A percentile compares a stretch with the other conserved stretches of the same genome.
Conservation (phyloP, 1,140 invertebrate genomes). For the Conus ventricosus region DNA sequence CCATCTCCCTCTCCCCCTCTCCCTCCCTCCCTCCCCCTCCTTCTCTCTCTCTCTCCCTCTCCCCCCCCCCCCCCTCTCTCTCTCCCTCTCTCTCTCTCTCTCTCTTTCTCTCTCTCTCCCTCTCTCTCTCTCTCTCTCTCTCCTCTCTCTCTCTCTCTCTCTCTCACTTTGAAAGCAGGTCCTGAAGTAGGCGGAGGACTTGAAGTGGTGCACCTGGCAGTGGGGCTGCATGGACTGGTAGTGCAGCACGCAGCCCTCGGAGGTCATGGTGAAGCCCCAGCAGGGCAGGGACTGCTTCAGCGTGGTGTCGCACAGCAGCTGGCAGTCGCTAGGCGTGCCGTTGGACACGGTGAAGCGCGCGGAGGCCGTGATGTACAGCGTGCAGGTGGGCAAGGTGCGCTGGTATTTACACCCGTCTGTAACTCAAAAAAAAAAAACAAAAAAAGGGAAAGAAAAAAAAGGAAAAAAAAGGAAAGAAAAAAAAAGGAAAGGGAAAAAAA, state of each 20-base stretch:
- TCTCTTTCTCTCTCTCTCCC: background rate
- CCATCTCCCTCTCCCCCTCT: too few relatives aligned
- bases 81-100: background rate
- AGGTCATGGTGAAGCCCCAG: conserved; percentile 23
- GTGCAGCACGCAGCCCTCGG: conserved; percentile 11
- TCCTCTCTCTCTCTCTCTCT: background rate
- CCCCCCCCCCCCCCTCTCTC: too few relatives aligned
- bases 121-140: too few relatives aligned
- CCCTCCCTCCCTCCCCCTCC: too few relatives aligned
- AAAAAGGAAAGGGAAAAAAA: too few relatives aligned
- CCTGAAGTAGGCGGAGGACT: background rate
- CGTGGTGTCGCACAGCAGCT: background rate
- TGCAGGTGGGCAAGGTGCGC: background rate
- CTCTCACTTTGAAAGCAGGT: conserved; percentile 11
- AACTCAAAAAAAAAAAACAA: too few relatives aligned
- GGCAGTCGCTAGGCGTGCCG: background rate
- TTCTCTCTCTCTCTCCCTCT: too few relatives aligned
- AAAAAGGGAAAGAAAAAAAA: too few relatives aligned
- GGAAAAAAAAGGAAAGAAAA: too few relatives aligned
- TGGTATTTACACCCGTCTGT: background rate
- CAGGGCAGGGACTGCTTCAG: background rate
- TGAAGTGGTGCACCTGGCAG: background rate
- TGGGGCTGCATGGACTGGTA: conserved; percentile 7
- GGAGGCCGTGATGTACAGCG: conserved; percentile 20
- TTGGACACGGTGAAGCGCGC: background rate